phyloP scores from a whole-genome alignment of 2,113 vertebrate genomes.

The Tretioscincus oriximinensis region DNA sequence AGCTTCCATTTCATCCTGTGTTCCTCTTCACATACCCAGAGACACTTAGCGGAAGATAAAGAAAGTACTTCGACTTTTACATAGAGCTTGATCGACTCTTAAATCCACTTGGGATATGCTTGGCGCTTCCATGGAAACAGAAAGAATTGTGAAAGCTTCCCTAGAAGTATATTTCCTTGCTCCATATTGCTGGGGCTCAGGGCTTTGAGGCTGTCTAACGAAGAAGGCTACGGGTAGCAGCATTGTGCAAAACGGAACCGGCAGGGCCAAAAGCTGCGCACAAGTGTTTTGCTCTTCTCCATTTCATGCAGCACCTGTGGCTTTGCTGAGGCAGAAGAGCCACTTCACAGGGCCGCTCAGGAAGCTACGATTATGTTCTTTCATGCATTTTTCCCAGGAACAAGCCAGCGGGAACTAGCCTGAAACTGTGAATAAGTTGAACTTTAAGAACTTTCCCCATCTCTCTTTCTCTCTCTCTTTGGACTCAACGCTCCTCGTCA shows the following conservation, averaged over 20 bases:
- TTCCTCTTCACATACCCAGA: constrained; percentile 39
- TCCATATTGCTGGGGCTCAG: constrained; percentile 1
- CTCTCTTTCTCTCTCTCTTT: too few relatives aligned
- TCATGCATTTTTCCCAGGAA: background rate
- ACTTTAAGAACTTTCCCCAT: too few relatives aligned
- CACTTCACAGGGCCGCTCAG: background rate
- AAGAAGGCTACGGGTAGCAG: background rate
- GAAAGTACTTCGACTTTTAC: constrained; percentile 59
- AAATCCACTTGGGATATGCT: constrained; percentile 65
- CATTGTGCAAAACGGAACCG: background rate
- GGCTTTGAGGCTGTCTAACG: background rate
- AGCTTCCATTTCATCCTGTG: background rate
- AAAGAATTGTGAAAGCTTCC: constrained; percentile 51
- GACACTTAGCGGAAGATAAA: constrained; percentile 28
- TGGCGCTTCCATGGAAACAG: constrained; percentile 72
- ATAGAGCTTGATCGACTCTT: constrained; percentile 58
- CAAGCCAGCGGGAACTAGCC: too few relatives aligned
- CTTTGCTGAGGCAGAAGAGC: background rate
- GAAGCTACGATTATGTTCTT: background rate
- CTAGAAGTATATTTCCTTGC: constrained; percentile 57
- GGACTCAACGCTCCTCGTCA: too few relatives aligned
- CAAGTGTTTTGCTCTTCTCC: too few relatives aligned
- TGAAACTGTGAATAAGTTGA: too few relatives aligned
- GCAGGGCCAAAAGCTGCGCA: too few relatives aligned
- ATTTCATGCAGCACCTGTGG: too few relatives aligned